Conservation (phyloP, 2,888 invertebrate genomes). For the Oeneis ivallda region DNA sequence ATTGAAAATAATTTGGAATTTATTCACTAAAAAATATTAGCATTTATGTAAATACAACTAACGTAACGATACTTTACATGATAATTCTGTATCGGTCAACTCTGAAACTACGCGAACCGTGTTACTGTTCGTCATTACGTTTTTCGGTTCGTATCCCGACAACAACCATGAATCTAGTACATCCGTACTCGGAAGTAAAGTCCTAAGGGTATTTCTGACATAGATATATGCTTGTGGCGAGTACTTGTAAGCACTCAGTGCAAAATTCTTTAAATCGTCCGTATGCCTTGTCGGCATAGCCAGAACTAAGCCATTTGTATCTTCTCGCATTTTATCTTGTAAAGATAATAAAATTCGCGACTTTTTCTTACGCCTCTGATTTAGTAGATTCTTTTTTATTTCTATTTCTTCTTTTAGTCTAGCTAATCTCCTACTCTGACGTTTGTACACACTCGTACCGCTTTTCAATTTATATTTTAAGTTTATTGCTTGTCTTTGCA, state of each 20-base stretch:
- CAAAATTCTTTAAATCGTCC: constrained; percentile 73
- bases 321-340: constrained; percentile 74
- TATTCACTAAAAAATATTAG: constrained; percentile 43
- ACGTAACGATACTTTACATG: constrained; percentile 67
- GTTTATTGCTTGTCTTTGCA: constrained; percentile 64
- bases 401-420: constrained; percentile 64
- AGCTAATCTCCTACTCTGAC: constrained; percentile 60
- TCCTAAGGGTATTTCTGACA: constrained; percentile 69
- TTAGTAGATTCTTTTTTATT: constrained; percentile 64
- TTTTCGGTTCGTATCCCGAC: constrained; percentile 65
- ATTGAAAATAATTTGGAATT: constrained; percentile 33
- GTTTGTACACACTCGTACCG: constrained; percentile 64
- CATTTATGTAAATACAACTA: constrained; percentile 43
- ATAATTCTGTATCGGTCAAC: constrained; percentile 66
- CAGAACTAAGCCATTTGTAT: constrained; percentile 66
- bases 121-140: constrained; percentile 57
- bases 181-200: constrained; percentile 72
- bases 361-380: constrained; percentile 70
- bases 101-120: constrained; percentile 68
- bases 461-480: constrained; percentile 66
- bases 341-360: constrained; percentile 68
- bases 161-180: constrained; percentile 68
- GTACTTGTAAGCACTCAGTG: constrained; percentile 72
- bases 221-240: constrained; percentile 76
- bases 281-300: constrained; percentile 75